A percentile compares a stretch with the other conserved stretches of the same genome.
Evolutionary conservation across 2,888 invertebrate species (phyloP).

Genomic region (Trisateles emortualis): DNA sequence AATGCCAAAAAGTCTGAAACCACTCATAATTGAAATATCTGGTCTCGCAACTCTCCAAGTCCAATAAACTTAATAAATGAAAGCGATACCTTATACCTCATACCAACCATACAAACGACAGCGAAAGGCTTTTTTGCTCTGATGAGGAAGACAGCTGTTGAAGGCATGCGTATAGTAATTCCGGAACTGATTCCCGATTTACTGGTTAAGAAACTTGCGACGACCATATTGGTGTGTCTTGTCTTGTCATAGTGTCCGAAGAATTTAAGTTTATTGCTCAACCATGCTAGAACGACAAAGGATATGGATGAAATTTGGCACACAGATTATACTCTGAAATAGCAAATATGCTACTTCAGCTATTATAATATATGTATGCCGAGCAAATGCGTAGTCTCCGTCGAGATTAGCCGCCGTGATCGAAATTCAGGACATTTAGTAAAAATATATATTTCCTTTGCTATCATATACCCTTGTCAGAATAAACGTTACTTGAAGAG

Average conservation of each 20-base stretch:
- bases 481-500: no score
- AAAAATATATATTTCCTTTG: no score
- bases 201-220: neutral
- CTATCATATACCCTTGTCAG: no score
- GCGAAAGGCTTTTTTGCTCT: neutral
- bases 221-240: neutral
- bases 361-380: no score
- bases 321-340: no score
- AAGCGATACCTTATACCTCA: neutral
- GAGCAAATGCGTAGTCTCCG: no score
- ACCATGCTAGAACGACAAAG: no score
- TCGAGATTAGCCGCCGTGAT: no score
- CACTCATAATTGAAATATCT: neutral
- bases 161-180: neutral
- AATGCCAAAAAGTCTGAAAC: neutral
- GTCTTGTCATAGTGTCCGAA: slow-evolving; percentile 1
- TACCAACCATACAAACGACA: neutral
- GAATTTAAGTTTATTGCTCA: neutral
- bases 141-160: neutral
- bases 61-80: neutral
- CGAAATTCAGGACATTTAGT: no score
- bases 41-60: neutral
- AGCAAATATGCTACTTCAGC: no score
- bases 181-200: neutral
- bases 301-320: no score